Evolutionary conservation across 2,888 invertebrate genomes (phyloP).

Genomic region (Pelosia muscerda): DNA sequence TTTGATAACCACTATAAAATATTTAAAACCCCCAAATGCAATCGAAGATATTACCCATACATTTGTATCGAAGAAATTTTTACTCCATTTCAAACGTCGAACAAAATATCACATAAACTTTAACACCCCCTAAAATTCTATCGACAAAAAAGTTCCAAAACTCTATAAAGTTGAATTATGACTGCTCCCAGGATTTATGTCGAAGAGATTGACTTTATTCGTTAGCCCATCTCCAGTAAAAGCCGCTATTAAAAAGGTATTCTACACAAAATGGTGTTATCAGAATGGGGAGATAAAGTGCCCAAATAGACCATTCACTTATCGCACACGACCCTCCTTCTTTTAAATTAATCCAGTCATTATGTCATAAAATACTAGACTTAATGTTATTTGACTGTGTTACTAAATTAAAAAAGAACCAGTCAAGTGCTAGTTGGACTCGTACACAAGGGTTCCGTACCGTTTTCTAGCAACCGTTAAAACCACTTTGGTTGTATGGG

Average conservation of each 20-base stretch:
- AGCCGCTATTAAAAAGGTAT: slow-evolving; percentile 75
- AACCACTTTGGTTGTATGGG: too few species aligned
- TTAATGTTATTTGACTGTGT: slow-evolving; percentile 22
- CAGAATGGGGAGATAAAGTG: slow-evolving; percentile 67
- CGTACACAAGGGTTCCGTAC: too few species aligned
- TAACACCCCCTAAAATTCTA: slow-evolving; percentile 62
- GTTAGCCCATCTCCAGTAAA: slow-evolving; percentile 75
- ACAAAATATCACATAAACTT: slow-evolving; percentile 57
- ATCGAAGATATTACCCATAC: slow-evolving; percentile 16
- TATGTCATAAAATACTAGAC: slow-evolving; percentile 51
- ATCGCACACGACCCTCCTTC: slow-evolving; percentile 57
- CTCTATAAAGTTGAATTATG: slow-evolving; percentile 83
- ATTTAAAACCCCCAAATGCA: slow-evolving; percentile 14
- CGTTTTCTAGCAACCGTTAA: too few species aligned
- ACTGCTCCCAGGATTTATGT: slow-evolving; percentile 78
- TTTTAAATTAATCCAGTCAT: slow-evolving; percentile 56
- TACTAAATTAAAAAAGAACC: neutral
- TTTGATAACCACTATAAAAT: slow-evolving; percentile 19
- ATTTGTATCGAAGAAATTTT: slow-evolving; percentile 23
- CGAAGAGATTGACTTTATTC: slow-evolving; percentile 80
- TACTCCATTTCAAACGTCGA: slow-evolving; percentile 31
- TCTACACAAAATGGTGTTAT: slow-evolving; percentile 74
- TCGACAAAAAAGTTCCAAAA: slow-evolving; percentile 65
- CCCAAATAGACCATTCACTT: slow-evolving; percentile 65
- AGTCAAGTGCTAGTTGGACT: too few species aligned